Evolutionary conservation across 2,113 vertebrate genomes (phyloP).

Genomic region (Ariopsis seemanni): DNA sequence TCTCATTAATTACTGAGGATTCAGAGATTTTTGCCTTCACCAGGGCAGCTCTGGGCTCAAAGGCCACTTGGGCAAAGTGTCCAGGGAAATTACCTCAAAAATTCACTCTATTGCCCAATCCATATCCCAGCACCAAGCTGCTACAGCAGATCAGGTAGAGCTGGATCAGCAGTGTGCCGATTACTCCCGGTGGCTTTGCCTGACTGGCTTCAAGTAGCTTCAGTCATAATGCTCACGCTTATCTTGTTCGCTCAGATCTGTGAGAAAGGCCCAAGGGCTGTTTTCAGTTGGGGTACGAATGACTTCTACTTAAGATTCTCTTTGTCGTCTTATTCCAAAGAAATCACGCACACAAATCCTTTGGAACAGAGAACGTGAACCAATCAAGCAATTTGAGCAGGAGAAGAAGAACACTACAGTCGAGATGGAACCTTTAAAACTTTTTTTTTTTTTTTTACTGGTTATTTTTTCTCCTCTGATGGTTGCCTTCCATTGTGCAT

Average conservation of each 20-base stretch:
- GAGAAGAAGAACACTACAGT: neutral
- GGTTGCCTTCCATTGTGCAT: neutral
- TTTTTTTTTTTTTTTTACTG: neutral
- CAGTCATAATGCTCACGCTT: slow-evolving; percentile 37
- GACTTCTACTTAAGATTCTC: slow-evolving; percentile 20
- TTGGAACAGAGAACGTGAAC: slow-evolving; percentile 23
- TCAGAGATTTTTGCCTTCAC: slow-evolving; percentile 34
- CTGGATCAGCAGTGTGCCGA: slow-evolving; percentile 29
- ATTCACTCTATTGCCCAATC: slow-evolving; percentile 41
- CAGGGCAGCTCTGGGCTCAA: slow-evolving; percentile 23
- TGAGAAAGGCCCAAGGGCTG: slow-evolving; percentile 35
- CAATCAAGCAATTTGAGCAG: slow-evolving; percentile 32
- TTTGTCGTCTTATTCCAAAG: slow-evolving; percentile 22
- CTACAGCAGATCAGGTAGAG: slow-evolving; percentile 30
- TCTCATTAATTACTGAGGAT: slow-evolving; percentile 60
- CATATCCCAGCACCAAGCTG: slow-evolving; percentile 31
- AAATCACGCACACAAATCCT: neutral
- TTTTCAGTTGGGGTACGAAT: neutral
- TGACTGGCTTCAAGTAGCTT: slow-evolving; percentile 36
- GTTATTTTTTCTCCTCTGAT: neutral
- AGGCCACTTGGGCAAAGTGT: slow-evolving; percentile 35
- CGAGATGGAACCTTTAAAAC: neutral
- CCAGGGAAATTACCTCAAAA: slow-evolving; percentile 47
- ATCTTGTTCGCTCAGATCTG: slow-evolving; percentile 41
- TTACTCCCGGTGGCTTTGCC: slow-evolving; percentile 36